Evolutionary conservation across 2,888 invertebrate species (phyloP), one percentile per base, ranked within the genome.

Genomic region (Drosophila mettleri): DNA sequence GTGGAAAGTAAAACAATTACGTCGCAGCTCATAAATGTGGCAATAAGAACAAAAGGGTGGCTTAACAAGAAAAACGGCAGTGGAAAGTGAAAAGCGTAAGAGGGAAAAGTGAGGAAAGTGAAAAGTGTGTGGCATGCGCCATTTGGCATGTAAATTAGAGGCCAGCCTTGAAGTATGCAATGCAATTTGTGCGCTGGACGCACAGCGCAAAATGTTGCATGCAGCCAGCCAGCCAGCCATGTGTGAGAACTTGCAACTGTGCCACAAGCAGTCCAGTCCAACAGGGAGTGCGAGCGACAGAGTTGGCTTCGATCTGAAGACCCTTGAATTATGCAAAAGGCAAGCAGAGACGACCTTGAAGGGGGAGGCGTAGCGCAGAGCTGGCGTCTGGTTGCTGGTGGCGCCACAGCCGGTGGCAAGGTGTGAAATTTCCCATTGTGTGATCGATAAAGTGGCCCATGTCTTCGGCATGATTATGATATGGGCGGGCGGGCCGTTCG

Each of bases 391-490:
- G 31, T 62, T 38, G 38, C 5, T 46, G 41, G 43, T 41, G 55
- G 53, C 46, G 54, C 38, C 48, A 22, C 49, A 31, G 16, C 34
- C 22, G 24, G 58, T 34, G 70, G 67, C 60, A 84, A 79, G 77
- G 83, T 87, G 83, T 82, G 72, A 86, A 82, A 65, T 80, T 87
- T 84, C 88, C 80, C 83, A 85, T 87, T 87, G 83, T 84, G 74
- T 84, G 83, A 84, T 84, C 83, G 83, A 84, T 84, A 84, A 84
- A 87, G 57, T 69, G 76, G 63, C 49, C 55, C 77, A 57, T 65
- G 69, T 67, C 64, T 52, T 67, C 62, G 62, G 63, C 58, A 69
- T 60, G 45, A 74, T 62, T 69, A 59, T 67, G 55, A 69, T 65
- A 55, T 60, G 79, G 60, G 71, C 27, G 27, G 45, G 9, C 24